Evolutionary conservation across 1,140 invertebrate genomes (phyloP).

Genomic region (Aphaenogaster ashmeadi): DNA sequence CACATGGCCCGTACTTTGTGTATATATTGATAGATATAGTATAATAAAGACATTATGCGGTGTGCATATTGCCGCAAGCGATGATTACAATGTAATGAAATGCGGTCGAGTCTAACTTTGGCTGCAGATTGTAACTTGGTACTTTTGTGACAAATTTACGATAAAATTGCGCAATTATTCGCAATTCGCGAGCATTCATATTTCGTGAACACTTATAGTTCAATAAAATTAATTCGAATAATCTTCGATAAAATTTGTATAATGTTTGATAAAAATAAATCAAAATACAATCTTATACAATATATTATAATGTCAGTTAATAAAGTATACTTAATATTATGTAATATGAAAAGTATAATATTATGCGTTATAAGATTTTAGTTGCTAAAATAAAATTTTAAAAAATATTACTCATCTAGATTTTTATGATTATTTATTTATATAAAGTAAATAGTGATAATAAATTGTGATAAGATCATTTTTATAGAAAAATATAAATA

Average conservation of each 20-base stretch:
- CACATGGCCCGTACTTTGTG: slow-evolving; percentile 8
- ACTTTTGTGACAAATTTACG: slow-evolving; percentile 15
- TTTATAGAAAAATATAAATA: background rate
- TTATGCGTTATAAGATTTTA: background rate
- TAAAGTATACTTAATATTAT: background rate
- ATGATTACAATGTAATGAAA: slow-evolving; percentile 18
- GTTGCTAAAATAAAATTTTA: background rate
- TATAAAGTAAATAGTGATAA: too few species aligned
- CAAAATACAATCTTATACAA: background rate
- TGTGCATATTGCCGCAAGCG: background rate
- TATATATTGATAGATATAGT: slow-evolving; percentile 20
- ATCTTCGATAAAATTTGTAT: background rate
- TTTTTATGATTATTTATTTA: too few species aligned
- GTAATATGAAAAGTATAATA: background rate
- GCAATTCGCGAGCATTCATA: background rate
- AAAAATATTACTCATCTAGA: background rate
- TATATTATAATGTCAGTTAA: background rate
- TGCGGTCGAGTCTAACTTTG: slow-evolving; percentile 22
- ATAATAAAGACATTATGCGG: slow-evolving; percentile 48
- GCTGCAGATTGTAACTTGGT: background rate
- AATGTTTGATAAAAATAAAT: background rate
- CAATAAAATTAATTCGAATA: slow-evolving; percentile 10
- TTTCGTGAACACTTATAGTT: background rate
- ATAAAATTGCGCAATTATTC: slow-evolving; percentile 29
- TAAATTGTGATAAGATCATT: background rate